Evolutionary conservation across 2,113 vertebrate species (phyloP), one percentile per base, ranked within the genome.

Genomic region (Boleophthalmus pectinirostris): DNA sequence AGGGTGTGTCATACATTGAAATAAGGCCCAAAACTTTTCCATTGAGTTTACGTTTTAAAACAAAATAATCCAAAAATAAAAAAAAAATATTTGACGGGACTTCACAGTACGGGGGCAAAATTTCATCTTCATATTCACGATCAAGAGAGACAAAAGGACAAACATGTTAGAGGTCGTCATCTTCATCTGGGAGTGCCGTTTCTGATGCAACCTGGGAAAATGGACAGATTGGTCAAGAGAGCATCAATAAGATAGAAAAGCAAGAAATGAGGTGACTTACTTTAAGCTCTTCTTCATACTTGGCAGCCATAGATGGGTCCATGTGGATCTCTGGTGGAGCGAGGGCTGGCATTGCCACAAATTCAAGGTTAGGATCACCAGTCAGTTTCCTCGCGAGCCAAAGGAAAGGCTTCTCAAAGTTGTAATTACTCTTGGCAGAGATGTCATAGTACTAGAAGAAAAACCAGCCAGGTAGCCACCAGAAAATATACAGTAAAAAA

Each of bases 371-470:
- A 24, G 98, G 97, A 75, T 99, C 98, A 33, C 98, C 98, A 12
- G 98, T 97, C 73, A 99, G 93, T 86, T 99, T 99, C 70, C 97
- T 95, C 68, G 97, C 97, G 72, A 99, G 95, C 98, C 98, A 99
- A 87, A 99, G 95, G 92, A 99, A 99, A 56, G 97, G 98, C 92
- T 99, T 99, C 91, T 99, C 98, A 71, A 99, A 99, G 92, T 99
- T 99, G 94, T 99, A 99, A 93, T 99, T 99, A 91, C 98, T 99
- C 94, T 99, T 99, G 57, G 98, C 98, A 73, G 98, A 99, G 91
- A 99, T 99, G 75, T 99, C 98, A 0, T 99, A 99, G 94, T 99
- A 99, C 98, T 99, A 74, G 5, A 1, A 23, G 21, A 61, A 1
- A 82, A 71, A 16, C 4, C 9, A 46, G 38, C 11, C 23, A 46